Base-by-base conservation (phyloP, 2,113 vertebrate species). In the Leuciscus idus region DNA sequence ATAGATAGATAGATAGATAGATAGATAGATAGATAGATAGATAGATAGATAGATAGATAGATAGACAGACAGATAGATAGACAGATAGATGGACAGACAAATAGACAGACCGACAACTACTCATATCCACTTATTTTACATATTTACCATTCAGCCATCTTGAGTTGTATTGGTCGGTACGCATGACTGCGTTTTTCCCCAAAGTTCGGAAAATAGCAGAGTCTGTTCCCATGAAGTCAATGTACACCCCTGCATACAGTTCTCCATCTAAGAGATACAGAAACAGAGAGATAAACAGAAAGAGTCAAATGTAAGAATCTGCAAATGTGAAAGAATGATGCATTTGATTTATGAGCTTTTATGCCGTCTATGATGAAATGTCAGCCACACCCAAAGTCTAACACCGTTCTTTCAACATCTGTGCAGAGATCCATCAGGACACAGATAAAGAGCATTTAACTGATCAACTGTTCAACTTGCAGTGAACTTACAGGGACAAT, bases 171-270 rank as follows among this genome's bases (percentile, higher is more conserved):
- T 99, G 98, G 91, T 99, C 98, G 0, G 98, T 99, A 72, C 98
- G 95, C 98, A 99, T 99, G 90, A 97, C 96, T 0, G 97, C 97
- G 92, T 99, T 98, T 87, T 97, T 97, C 85, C 98, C 98, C 90
- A 99, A 95, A 3, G 98, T 99, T 81, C 98, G 96, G 93, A 99
- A 99, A 92, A 99, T 98, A 91, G 98, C 98, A 0, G 98, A 98
- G 0, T 99, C 98, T 0, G 98, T 99, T 92, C 98, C 98, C 98
- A 99, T 99, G 93, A 99, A 99, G 92, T 99, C 98, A 0, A 99
- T 97, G 90, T 99, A 99, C 86, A 99, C 98, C 0, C 98, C 98
- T 0, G 98, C 97, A 0, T 99, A 99, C 59, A 99, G 97, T 85
- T 99, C 97, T 85, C 98, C 97, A 85, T 99, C 98, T 99, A 95